These are phyloP conservation scores for Parauchenoglanis punctatus DNA, from an alignment of 2,797 vertebrate genomes.

Conservation along the genomic window DNA sequence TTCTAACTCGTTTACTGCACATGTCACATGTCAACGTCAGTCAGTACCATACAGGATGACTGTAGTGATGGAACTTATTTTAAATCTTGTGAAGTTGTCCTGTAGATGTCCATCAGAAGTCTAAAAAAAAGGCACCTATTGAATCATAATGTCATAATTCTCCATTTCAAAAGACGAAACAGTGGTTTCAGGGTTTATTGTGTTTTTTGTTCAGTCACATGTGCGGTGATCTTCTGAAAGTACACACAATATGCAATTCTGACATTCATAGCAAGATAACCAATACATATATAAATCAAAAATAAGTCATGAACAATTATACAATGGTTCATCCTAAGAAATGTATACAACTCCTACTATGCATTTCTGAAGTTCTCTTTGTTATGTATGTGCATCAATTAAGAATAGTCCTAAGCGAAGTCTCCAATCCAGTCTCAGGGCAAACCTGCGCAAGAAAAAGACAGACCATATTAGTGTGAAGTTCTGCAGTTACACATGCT, in stretches of 20 bases:
- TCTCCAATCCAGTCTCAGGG: slow-evolving; percentile 62
- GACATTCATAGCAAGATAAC: slow-evolving; percentile 31
- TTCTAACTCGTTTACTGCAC: not conserved
- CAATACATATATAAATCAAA: slow-evolving; percentile 41
- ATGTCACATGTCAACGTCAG: not conserved
- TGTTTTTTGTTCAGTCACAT: not conserved
- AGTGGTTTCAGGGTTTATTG: slow-evolving; percentile 24
- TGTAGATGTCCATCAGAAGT: not conserved
- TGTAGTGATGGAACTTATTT: not conserved
- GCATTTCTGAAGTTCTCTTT: slow-evolving; percentile 17
- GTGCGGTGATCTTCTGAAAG: not conserved
- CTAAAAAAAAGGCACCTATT: no score
- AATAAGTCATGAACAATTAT: slow-evolving; percentile 60
- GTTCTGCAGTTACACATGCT: not conserved
- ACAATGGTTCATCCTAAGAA: slow-evolving; percentile 51
- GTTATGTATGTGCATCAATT: not conserved
- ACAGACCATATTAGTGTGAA: not conserved
- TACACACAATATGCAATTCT: not conserved
- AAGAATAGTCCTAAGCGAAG: not conserved
- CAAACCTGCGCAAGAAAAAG: slow-evolving; percentile 64
- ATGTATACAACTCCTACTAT: not conserved
- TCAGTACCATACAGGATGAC: not conserved
- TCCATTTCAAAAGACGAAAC: not conserved
- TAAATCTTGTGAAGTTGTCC: not conserved
- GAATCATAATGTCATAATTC: not conserved